Base-by-base conservation (phyloP, 2,888 invertebrate genomes). In the Parochlus steinenii region DNA sequence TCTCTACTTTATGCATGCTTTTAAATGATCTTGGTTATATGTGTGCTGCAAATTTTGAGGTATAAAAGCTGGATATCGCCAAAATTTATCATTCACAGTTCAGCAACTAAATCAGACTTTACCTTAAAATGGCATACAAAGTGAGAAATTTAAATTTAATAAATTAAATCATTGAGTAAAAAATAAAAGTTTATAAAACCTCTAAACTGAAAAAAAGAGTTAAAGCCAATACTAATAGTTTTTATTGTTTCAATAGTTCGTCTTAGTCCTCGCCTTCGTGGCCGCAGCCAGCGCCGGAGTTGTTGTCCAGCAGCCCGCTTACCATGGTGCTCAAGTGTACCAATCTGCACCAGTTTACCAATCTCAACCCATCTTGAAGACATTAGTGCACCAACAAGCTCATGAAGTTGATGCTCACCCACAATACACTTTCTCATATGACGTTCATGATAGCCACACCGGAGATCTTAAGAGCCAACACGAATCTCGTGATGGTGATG, bases 401-500 rank as follows among this genome's bases (percentile, higher is more conserved):
- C 54, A 57, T 32, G 48, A 48, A 37, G 56, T 55, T 47, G 66
- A 65, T 50, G 63, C 67, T 25, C 61, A 66, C 52, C 65, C 66
- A 35, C 62, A 64, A 46, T 67, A 67, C 53, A 62, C 61, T 43
- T 67, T 56, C 55, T 63, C 61, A 41, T 67, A 67, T 43, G 63
- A 63, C 47, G 61, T 67, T 26, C 61, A 67, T 46, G 67, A 67
- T 46, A 49, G 54, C 7, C 48, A 64, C 25, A 67, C 67, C 38
- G 67, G 67, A 25, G 68, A 68, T 47, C 55, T 58, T 31, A 68
- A 68, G 54, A 61, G 57, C 44, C 67, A 67, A 48, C 58, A 60
- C 40, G 67, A 68, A 52, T 55, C 54, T 37, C 62, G 67, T 36
- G 56, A 56, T 42, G 67, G 66, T 37, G 67, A 67, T 47, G 61